A percentile compares a stretch with the other conserved stretches of the same genome.
phyloP scores from a whole-genome alignment of 2,888 invertebrate species.

The Caenorhabditis doughertyi region DNA sequence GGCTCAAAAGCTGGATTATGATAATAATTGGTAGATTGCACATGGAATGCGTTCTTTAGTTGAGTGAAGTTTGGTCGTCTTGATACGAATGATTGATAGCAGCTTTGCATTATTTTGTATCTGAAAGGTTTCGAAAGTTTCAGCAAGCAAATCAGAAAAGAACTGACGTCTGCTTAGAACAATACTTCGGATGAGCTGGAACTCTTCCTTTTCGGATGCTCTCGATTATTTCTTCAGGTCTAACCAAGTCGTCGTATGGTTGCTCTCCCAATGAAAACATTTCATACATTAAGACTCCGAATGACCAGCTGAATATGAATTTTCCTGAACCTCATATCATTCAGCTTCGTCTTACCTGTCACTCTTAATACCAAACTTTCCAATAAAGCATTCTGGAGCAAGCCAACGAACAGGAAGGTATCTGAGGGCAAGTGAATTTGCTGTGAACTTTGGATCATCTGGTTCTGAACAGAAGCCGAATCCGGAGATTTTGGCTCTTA shows the following conservation, averaged over 20 bases:
- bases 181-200: constrained; percentile 70
- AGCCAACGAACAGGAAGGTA: constrained; percentile 74
- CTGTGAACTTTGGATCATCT: constrained; percentile 68
- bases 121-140: constrained; percentile 64
- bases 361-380: constrained; percentile 69
- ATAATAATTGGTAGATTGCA: constrained; percentile 63
- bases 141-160: too few relatives aligned
- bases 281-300: constrained; percentile 72
- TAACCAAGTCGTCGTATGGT: constrained; percentile 69
- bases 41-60: constrained; percentile 67
- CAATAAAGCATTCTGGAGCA: constrained; percentile 73
- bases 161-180: constrained; percentile 71
- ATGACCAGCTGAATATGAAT: constrained; percentile 70
- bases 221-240: constrained; percentile 71
- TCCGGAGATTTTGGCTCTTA: constrained; percentile 75
- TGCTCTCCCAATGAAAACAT: constrained; percentile 73
- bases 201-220: constrained; percentile 67
- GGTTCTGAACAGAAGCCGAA: constrained; percentile 74
- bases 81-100: constrained; percentile 68
- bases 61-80: constrained; percentile 70
- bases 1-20: constrained; percentile 71
- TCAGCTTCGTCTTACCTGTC: constrained; percentile 42
- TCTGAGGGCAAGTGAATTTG: constrained; percentile 65
- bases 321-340: too few relatives aligned
- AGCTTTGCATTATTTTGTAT: constrained; percentile 72